A percentile compares a stretch with the other conserved stretches of the same genome.
These are phyloP conservation scores for Delia radicum DNA, from an alignment of 1,140 invertebrate genomes.

Conservation along the genomic window DNA sequence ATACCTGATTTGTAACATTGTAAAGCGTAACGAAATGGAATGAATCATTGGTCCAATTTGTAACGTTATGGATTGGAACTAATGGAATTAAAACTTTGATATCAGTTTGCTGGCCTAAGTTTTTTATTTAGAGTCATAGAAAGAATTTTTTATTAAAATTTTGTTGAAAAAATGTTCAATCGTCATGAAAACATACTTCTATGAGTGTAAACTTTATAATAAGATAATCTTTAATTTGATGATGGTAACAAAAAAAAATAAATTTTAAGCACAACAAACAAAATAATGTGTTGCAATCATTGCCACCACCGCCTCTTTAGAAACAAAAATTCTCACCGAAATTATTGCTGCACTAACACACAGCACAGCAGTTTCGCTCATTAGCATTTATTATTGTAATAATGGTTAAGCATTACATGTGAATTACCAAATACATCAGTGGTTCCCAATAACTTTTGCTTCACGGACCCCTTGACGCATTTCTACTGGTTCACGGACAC, in stretches of 20 bases:
- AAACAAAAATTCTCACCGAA: constrained; percentile 13
- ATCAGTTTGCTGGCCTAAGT: too few relatives aligned
- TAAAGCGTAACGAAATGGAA: too few relatives aligned
- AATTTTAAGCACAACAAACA: not conserved
- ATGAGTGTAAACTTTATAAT: not conserved
- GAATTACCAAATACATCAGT: constrained; percentile 21
- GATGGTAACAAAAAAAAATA: not conserved
- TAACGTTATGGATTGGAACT: too few relatives aligned
- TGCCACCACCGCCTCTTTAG: not conserved
- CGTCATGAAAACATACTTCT: not conserved
- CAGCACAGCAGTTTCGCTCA: constrained; percentile 7
- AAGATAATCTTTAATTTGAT: not conserved
- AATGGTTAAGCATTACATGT: constrained; percentile 18
- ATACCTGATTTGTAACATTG: too few relatives aligned
- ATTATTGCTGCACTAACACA: constrained; percentile 1
- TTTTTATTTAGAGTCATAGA: too few relatives aligned
- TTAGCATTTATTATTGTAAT: constrained; percentile 24
- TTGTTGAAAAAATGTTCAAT: too few relatives aligned
- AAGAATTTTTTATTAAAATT: too few relatives aligned
- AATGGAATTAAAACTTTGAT: too few relatives aligned
- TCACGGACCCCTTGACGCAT: too few relatives aligned
- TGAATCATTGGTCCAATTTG: too few relatives aligned
- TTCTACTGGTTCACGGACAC: too few relatives aligned
- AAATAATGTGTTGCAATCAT: not conserved
- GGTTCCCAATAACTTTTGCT: too few relatives aligned